Evolutionary conservation across 30 jellyfish, hydroid and myxozoan genomes (phyloP), one percentile per base, ranked within the genome.

Genomic region (Hydractinia echinata): DNA sequence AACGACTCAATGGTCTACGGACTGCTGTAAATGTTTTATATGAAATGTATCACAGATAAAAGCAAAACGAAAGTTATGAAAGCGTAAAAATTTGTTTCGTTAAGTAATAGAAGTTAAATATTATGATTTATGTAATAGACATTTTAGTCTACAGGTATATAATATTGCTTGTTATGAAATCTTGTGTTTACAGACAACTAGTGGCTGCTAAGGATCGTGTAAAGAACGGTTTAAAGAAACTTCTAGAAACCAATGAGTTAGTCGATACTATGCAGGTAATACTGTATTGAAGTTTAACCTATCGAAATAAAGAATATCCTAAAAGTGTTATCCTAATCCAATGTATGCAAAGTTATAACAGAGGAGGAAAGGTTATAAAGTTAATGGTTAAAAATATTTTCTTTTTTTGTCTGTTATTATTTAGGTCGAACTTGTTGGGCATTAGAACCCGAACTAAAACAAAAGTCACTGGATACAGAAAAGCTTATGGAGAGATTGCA

Each of bases 211-310:
- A 76, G 19, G 97, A 89, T 67, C 90, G 97, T 50, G 97, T 89
- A 4, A 89, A 84, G 61, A 89, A 89, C 81, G 97, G 97, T 5
- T 61, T 89, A 61, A 89, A 89, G 53, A 89, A 89, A 66, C 61
- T 89, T 61, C 86, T 89, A 0, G 95, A 89, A 56, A 89, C 97
- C 15, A 89, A 89, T 30, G 88, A 84, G 44, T 83, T 89, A 14
- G 97, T 89, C 15, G 97, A 89, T 76, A 80, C 88, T 15, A 89
- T 89, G 97, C 97, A 89, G 97, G 97, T 89, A 30, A 30, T 30
- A 30, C 44, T 60, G 19, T 18, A 13, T 60, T 60, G 19, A 13
- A 60, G 70, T 15, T 60, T 60, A 60, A 13, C n/a, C n/a, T 60
- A 19, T 66, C 48, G 4, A 66, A 66, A 66, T 7, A 50, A 66